Conservation (phyloP, 2,113 vertebrate genomes). For the Rattus norvegicus region DNA sequence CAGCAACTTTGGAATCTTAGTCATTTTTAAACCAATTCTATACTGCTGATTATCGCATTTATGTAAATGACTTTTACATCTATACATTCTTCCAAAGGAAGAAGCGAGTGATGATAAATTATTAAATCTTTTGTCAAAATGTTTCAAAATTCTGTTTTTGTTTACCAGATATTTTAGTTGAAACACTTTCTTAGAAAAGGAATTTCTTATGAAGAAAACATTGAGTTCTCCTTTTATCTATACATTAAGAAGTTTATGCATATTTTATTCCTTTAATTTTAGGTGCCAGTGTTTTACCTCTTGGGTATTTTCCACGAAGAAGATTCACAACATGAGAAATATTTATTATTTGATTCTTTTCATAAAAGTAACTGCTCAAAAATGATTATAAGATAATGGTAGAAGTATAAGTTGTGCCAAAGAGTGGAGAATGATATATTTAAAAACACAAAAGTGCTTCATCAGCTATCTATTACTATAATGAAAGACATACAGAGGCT, state of each 20-base stretch:
- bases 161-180: constrained; percentile 68
- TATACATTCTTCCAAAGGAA: constrained; percentile 43
- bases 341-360: constrained; percentile 43
- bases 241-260: constrained; percentile 60
- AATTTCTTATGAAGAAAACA: constrained; percentile 55
- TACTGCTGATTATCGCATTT: constrained; percentile 44
- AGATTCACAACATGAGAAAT: constrained; percentile 37
- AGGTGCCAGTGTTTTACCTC: constrained; percentile 70
- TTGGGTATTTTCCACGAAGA: constrained; percentile 46
- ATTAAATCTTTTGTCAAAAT: constrained; percentile 71
- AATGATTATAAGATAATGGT: constrained; percentile 41
- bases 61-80: constrained; percentile 54
- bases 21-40: constrained; percentile 43
- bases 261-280: constrained; percentile 75
- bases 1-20: neutral
- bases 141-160: constrained; percentile 61
- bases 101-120: constrained; percentile 64
- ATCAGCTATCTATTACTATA: neutral
- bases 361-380: constrained; percentile 49
- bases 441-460: neutral
- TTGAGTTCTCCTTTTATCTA: constrained; percentile 67
- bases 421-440: neutral
- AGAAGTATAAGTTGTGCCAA: constrained; percentile 42
- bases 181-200: constrained; percentile 65
- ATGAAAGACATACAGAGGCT: neutral